Percentiles rank a stretch among this genome's conserved stretches.
Conservation (phyloP, 2,888 invertebrate species). For the Zonitis immaculata region DNA sequence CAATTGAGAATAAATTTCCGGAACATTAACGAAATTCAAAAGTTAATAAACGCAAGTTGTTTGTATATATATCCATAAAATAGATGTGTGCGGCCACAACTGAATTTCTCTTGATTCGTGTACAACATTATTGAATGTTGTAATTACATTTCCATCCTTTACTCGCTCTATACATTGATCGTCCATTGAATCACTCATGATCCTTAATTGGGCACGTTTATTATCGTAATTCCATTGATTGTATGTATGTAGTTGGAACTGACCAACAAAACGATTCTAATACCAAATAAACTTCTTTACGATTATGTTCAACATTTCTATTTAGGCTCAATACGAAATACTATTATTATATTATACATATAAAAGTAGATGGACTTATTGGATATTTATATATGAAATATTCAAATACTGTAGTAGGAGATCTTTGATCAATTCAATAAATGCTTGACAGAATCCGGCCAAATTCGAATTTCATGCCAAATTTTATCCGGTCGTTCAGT, state of each 20-base stretch:
- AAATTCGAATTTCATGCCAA: conserved; percentile 7
- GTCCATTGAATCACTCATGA: neutral
- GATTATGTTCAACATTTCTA: too few relatives aligned
- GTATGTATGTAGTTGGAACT: neutral
- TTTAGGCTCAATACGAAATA: too few relatives aligned
- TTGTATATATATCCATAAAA: too few relatives aligned
- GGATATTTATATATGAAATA: conserved; percentile 15
- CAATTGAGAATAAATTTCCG: neutral
- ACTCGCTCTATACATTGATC: too few relatives aligned
- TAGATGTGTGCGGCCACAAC: neutral
- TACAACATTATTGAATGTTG: conserved; percentile 14
- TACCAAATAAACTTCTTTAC: too few relatives aligned
- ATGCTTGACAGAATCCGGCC: conserved; percentile 4
- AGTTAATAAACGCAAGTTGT: too few relatives aligned
- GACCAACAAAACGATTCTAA: neutral
- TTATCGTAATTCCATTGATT: neutral
- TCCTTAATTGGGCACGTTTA: neutral
- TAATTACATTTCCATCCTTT: conserved; percentile 13
- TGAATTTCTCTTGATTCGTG: conserved; percentile 6
- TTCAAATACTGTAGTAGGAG: conserved; percentile 15
- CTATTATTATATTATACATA: too few relatives aligned
- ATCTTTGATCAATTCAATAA: conserved; percentile 17
- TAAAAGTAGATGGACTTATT: neutral
- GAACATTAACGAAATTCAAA: too few relatives aligned
- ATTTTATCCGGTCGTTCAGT: conserved; percentile 1